Conservation (phyloP, 2,888 invertebrate genomes). For the Quadriops clusia region DNA sequence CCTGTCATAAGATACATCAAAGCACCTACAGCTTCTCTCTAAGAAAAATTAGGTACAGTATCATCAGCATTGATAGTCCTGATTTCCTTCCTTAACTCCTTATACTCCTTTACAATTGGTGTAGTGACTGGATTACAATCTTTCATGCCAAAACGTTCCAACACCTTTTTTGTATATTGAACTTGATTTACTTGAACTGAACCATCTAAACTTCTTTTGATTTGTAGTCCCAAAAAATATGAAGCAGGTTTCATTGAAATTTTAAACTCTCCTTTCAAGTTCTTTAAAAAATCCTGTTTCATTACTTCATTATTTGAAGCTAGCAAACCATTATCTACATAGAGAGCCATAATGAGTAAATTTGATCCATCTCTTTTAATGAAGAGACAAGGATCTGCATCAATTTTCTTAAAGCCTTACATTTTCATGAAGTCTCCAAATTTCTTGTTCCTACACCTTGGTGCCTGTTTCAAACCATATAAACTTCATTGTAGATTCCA, state of each 20-base stretch:
- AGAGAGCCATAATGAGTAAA: too few species aligned
- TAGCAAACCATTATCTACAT: too few species aligned
- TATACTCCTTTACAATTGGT: neutral
- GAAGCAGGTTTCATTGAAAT: constrained; percentile 1
- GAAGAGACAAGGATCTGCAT: constrained; percentile 24
- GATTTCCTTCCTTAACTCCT: too few species aligned
- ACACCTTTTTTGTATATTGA: constrained; percentile 2
- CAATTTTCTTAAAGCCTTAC: constrained; percentile 5
- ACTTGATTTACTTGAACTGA: constrained; percentile 5
- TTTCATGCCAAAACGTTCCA: constrained; percentile 5
- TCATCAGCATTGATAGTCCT: too few species aligned
- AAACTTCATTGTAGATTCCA: constrained; percentile 25
- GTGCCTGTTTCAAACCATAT: constrained; percentile 30
- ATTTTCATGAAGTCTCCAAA: constrained; percentile 20
- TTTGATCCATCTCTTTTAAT: too few species aligned
- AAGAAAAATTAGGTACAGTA: neutral
- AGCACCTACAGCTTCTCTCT: neutral
- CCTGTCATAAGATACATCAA: constrained; percentile 6
- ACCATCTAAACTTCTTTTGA: constrained; percentile 1
- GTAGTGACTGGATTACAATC: constrained; percentile 4
- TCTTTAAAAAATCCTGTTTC: neutral
- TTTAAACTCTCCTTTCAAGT: constrained; percentile 2
- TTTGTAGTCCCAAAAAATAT: constrained; percentile 3
- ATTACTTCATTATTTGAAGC: too few species aligned
- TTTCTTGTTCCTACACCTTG: constrained; percentile 25